Conservation (phyloP, 2,888 invertebrate genomes). For the Ganaspis brasiliensis region DNA sequence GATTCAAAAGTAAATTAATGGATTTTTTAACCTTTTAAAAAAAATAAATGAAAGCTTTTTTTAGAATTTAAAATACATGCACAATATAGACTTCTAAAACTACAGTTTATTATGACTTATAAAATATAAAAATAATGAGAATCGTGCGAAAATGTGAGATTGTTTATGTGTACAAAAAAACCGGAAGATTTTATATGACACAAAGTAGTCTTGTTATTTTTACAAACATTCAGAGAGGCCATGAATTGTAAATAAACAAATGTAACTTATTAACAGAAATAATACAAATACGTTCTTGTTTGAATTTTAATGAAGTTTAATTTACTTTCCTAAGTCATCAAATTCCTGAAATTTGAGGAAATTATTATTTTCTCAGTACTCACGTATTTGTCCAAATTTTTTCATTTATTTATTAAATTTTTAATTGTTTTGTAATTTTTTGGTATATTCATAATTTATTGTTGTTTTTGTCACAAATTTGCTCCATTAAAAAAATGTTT, state of each 20-base stretch:
- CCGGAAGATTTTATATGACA: conserved; percentile 52
- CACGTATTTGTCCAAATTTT: too few relatives aligned
- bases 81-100: background rate
- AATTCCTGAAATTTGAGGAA: too few relatives aligned
- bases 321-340: background rate
- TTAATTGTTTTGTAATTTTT: too few relatives aligned
- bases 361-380: too few relatives aligned
- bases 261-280: conserved; percentile 23
- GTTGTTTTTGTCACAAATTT: too few relatives aligned
- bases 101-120: background rate
- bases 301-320: background rate
- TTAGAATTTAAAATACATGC: background rate
- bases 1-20: too few relatives aligned
- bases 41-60: too few relatives aligned
- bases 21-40: too few relatives aligned
- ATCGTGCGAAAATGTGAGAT: background rate
- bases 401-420: too few relatives aligned
- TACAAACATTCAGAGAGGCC: conserved; percentile 58
- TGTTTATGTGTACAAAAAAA: conserved; percentile 40
- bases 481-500: too few relatives aligned
- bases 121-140: too few relatives aligned
- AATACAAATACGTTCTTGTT: conserved; percentile 18
- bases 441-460: too few relatives aligned
- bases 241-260: conserved; percentile 54
- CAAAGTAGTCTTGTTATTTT: conserved; percentile 58